Base-by-base conservation (phyloP, 1,140 invertebrate genomes). In the Plectrocnemia conspersa region DNA sequence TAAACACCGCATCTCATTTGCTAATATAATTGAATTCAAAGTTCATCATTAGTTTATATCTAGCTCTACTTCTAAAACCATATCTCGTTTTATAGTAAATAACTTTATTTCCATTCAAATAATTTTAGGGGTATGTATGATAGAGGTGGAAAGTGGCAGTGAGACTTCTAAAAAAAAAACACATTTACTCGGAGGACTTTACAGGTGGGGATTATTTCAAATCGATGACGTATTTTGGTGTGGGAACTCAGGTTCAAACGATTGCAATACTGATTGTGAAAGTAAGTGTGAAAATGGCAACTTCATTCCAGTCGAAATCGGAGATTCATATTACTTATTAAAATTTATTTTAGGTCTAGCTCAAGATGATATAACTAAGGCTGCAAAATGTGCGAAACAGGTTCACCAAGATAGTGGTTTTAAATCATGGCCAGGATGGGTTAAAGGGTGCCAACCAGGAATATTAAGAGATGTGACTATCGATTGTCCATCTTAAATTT, bases 181-280 rank as follows among this genome's bases (percentile, higher is more conserved):
- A 11, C 63, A 67, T 4, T 80, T 79, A 57, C 65, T 54, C 10
- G 72, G 79, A 56, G 76, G 76, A 0, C 78, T 74, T 13, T 63
- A 70, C 13, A 78, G 80, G 64, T 77, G 75, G 65, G 78, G 79
- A 0, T 62, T 80, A 19, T 80, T 79, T 68, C 79, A 80, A 66
- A 76, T 79, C 52, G 79, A 79, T 62, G 76, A 77, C 64, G 68
- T 68, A 7, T 77, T 77, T 54, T 79, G 77, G 78, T 79, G 77
- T 64, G 68, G 64, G 38, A n/a, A n/a, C 64, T 65, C 15, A 0
- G 66, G 60, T 23, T 54, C 56, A 18, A 63, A 64, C 36, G 64
- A 54, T 6, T 71, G 69, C 49, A 56, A 65, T 27, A 48, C 65
- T 2, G 41, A 40, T 6, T 69, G 67, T 35, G 44, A 62, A 46